Evolutionary conservation across 2,888 invertebrate species (phyloP), one percentile per base, ranked within the genome.

Genomic region (Tholera decimalis): DNA sequence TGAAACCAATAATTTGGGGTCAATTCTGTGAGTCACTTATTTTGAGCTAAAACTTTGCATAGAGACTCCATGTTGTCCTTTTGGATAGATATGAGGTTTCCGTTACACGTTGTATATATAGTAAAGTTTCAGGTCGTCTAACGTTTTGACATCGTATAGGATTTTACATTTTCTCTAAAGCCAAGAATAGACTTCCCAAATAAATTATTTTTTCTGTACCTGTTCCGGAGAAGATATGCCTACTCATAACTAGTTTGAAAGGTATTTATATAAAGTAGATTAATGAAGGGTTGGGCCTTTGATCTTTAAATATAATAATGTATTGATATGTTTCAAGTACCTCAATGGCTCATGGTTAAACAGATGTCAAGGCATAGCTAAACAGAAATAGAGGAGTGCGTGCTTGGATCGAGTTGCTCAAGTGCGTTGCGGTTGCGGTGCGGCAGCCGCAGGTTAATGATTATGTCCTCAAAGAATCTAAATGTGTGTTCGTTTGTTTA

Each of bases 301-400:
- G 82, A 82, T 83, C 83, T 82, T 57, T 65, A 67, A 59, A 65
- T 63, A 51, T 66, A 69, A 63, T 68, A 55, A 28, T 33, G 47
- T 70, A 68, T 67, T 53, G 63, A 74, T 75, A 70, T 65, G 66
- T 64, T 77, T 77, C 73, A 35, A 79, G 74, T 83, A 59, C 56
- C 57, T 77, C 53, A 54, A 22, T 55, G 30, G 49, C 43, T 18
- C 24, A 20, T 28, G 37, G 26, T 55, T 51, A 47, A 39, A 50
- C 63, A 70, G 57, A 66, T 81, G 68, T 77, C 80, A 83, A 79
- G 69, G 80, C 47, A 65, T 70, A 72, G 47, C 59, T 61, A 54
- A 73, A 79, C 78, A 85, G 74, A 87, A 86, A 86, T 88, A 88
- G 83, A 76, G 77, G 72, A 70, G 67, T 75, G 77, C 63, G 68